Evolutionary conservation across 2,888 invertebrate species (phyloP), one percentile per base, ranked within the genome.

Genomic region (Ischnura elegans): DNA sequence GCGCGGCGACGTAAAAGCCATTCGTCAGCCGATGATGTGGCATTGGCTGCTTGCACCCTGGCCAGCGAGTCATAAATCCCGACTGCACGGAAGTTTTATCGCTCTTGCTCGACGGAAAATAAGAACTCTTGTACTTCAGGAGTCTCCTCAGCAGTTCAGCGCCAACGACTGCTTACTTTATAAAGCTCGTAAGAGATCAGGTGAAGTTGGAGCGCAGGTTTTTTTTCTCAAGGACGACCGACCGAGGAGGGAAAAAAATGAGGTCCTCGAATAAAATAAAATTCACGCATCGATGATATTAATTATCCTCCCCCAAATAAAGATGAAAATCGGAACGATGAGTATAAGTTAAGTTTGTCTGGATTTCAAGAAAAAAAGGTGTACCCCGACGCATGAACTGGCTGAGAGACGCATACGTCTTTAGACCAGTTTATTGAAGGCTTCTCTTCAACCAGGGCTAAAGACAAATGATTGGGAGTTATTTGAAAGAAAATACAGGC

Each of bases 11-110:
- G 76, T 36, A 36, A 76, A 51, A 76, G 13, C 76, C 76, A 76
- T 13, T 76, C 76, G 76, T 76, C 76, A 29, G 76, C 29, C 76
- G 76, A 76, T 76, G 76, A 76, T 36, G 29, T 76, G 76, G 36
- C 76, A 76, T 76, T 36, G 76, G 10, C 76, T 36, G 76, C 76
- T 36, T 10, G 13, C 36, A 10, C 25, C 36, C 76, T 36, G 8
- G 36, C 29, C 29, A 16, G 36, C 8, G 2, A 76, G 76, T 76
- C 76, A 76, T 76, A 76, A 36, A 76, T 76, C 36, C 76, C 36
- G 76, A 76, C 76, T 36, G 29, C 29, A 25, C 5, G 29, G 29
- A 61, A 61, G 76, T 76, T 76, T 36, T 76, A 76, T 4, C 76
- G 13, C 76, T 36, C 76, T 8, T 61, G n/a, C 61, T 61, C 76